Conservation (phyloP, 2,888 invertebrate species). For the Scaptomyza reducta region DNA sequence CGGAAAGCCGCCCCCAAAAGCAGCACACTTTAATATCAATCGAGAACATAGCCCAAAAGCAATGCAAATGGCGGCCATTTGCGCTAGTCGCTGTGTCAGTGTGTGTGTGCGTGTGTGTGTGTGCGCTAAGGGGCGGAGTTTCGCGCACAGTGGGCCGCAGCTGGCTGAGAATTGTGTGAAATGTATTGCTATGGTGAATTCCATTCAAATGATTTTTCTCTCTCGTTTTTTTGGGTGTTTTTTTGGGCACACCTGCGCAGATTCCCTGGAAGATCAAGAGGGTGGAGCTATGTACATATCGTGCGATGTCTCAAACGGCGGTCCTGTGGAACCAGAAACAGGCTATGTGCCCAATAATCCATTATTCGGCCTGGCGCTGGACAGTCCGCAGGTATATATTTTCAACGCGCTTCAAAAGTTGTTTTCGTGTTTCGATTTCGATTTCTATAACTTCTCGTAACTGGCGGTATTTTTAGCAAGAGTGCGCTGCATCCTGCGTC, state of each 20-base stretch:
- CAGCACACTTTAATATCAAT: conserved; percentile 8
- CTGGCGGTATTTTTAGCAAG: conserved; percentile 73
- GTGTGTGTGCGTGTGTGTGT: conserved; percentile 20
- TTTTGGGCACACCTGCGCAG: conserved; percentile 72
- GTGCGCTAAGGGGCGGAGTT: conserved; percentile 66
- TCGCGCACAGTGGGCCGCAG: conserved; percentile 69
- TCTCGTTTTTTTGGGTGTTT: conserved; percentile 6
- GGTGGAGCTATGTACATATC: conserved; percentile 85
- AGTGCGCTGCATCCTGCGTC: conserved; percentile 84
- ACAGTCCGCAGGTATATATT: conserved; percentile 85
- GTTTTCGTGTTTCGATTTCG: too few relatives aligned
- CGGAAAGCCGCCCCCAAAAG: conserved; percentile 31
- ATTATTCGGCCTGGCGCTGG: conserved; percentile 84
- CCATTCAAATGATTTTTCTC: conserved; percentile 30
- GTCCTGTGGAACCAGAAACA: conserved; percentile 85
- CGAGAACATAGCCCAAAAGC: conserved; percentile 28
- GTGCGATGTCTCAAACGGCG: conserved; percentile 85
- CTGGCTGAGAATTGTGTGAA: conserved; percentile 28
- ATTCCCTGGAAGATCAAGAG: conserved; percentile 85
- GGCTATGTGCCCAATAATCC: conserved; percentile 85
- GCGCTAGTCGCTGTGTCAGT: conserved; percentile 22
- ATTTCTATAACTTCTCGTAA: too few relatives aligned
- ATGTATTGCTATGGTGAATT: conserved; percentile 13
- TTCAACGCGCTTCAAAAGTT: conserved; percentile 43
- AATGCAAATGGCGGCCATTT: conserved; percentile 70